Evolutionary conservation across 2,113 vertebrate genomes (phyloP).

Genomic region (Gnathonemus echidnorhynchus): DNA sequence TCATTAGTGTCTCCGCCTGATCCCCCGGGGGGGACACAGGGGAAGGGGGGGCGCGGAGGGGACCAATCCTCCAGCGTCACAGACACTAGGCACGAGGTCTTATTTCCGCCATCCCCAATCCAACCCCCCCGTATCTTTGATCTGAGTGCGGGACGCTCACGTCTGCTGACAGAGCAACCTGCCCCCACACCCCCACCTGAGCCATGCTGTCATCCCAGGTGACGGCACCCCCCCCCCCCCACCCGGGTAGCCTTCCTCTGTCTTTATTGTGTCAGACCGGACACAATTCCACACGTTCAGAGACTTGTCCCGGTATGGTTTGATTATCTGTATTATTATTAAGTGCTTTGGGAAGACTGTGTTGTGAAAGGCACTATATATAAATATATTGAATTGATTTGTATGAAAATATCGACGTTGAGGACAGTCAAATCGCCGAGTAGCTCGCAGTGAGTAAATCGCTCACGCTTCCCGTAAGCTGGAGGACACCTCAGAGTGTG

Average conservation of each 20-base stretch:
- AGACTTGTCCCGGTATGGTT: background rate
- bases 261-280: background rate
- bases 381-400: background rate
- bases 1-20: conserved; percentile 36
- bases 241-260: background rate
- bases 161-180: background rate
- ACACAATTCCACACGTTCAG: background rate
- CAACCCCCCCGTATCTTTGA: background rate
- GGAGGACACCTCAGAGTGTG: background rate
- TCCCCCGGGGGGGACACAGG: background rate
- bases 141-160: background rate
- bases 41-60: background rate
- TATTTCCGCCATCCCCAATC: background rate
- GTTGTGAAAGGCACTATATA: background rate
- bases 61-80: background rate
- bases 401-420: background rate
- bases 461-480: background rate
- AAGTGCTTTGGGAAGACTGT: background rate
- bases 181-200: background rate
- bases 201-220: conserved; percentile 16
- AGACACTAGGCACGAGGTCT: background rate
- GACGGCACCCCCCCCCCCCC: background rate
- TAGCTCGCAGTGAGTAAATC: background rate
- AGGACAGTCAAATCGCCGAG: background rate
- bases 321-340: background rate